Conservation (phyloP, 2,888 invertebrate genomes). For the Frankliniella intonsa region DNA sequence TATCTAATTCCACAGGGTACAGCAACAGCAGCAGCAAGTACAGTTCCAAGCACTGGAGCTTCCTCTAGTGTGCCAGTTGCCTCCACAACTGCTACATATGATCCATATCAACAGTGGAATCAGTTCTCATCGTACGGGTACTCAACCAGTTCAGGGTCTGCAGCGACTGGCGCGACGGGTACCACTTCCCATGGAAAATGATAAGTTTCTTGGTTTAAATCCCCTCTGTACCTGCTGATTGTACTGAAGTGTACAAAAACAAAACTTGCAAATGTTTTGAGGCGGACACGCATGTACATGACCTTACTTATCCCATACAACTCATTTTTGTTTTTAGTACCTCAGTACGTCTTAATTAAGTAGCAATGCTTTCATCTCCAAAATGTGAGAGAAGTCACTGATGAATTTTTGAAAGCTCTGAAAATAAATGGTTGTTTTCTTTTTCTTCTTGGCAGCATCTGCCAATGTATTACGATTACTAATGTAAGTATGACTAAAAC, state of each 20-base stretch:
- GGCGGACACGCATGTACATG: not conserved
- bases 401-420: not conserved
- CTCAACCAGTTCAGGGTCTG: not conserved
- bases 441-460: not conserved
- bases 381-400: not conserved
- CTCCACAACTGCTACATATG: not conserved
- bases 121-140: not conserved
- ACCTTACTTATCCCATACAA: not conserved
- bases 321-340: conserved; percentile 21
- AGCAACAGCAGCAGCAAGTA: not conserved
- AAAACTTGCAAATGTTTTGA: conserved; percentile 1
- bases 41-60: not conserved
- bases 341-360: conserved; percentile 5
- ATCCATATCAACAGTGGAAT: not conserved
- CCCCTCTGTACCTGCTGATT: conserved; percentile 7
- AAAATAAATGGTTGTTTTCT: not conserved
- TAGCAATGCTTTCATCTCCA: not conserved
- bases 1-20: not conserved
- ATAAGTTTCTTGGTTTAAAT: not conserved
- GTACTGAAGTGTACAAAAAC: not conserved
- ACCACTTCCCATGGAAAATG: not conserved
- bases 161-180: not conserved
- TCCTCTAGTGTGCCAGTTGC: not conserved
- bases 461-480: not conserved
- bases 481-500: not conserved